Conservation (phyloP, 2,113 vertebrate species). For the Sebastes schlegelii region DNA sequence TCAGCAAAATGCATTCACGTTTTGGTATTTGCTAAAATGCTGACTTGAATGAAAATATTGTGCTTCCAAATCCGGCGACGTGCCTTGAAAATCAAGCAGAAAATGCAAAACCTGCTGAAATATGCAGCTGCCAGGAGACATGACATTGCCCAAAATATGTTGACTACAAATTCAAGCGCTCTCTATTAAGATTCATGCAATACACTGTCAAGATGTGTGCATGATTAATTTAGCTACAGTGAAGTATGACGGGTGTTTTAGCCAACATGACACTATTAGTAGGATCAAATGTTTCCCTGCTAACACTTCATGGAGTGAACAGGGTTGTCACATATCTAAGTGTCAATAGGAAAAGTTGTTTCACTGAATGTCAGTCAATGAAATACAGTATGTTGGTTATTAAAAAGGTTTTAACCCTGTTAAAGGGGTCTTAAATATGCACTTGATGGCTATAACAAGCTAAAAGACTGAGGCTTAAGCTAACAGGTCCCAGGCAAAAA, state of each 20-base stretch:
- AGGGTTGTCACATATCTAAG: background rate
- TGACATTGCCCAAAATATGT: conserved; percentile 33
- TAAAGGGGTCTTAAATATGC: background rate
- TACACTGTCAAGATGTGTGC: conserved; percentile 4
- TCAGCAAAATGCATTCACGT: conserved; percentile 62
- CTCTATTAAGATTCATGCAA: conserved; percentile 28
- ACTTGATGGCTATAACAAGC: background rate
- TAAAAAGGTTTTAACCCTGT: background rate
- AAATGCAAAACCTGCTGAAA: conserved; percentile 58
- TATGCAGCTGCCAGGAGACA: conserved; percentile 44
- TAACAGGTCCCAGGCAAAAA: background rate
- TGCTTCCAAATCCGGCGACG: conserved; percentile 23
- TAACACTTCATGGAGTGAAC: background rate
- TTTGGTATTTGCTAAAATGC: conserved; percentile 52
- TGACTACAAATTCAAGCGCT: conserved; percentile 37
- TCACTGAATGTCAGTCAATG: background rate
- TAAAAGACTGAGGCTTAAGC: background rate
- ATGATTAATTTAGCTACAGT: conserved; percentile 10
- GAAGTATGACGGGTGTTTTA: background rate
- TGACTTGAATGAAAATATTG: conserved; percentile 60
- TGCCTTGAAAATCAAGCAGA: conserved; percentile 53
- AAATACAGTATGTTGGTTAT: background rate
- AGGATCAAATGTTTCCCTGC: background rate
- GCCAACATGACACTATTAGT: background rate
- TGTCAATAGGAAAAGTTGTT: background rate